These are phyloP conservation scores for Chlorocebus sabaeus DNA, from an alignment of 2,113 vertebrate genomes.

Conservation along the genomic window DNA sequence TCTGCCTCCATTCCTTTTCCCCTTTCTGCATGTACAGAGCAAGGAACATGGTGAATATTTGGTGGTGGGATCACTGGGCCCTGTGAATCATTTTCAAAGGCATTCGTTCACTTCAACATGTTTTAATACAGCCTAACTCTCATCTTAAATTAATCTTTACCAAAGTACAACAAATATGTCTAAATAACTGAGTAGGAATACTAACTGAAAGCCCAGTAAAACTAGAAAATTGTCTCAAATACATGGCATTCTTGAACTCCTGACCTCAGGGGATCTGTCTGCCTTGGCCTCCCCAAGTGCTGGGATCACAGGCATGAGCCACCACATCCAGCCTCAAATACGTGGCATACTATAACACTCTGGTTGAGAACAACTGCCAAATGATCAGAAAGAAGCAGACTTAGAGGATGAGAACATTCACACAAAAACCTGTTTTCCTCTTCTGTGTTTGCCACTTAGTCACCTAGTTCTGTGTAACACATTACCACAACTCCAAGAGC, in stretches of 20 bases:
- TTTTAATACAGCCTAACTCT: not conserved
- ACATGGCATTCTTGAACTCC: too few species aligned
- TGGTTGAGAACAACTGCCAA: rapidly evolving
- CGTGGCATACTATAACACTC: too few species aligned
- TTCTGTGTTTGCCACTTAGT: not conserved
- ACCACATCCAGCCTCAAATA: not conserved
- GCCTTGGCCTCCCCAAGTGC: too few species aligned
- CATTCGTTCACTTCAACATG: not conserved
- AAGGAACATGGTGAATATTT: not conserved
- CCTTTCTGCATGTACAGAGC: not conserved
- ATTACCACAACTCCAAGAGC: not conserved
- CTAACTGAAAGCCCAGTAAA: not conserved
- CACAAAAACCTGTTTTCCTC: not conserved
- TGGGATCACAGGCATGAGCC: too few species aligned
- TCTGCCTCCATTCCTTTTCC: rapidly evolving
- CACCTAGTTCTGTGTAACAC: not conserved
- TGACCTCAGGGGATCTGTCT: too few species aligned
- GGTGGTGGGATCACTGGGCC: rapidly evolving
- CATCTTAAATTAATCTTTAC: not conserved
- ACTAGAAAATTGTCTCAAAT: too few species aligned
- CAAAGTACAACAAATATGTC: not conserved
- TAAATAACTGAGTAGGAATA: not conserved
- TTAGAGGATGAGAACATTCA: not conserved
- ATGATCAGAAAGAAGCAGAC: not conserved
- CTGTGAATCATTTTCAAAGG: not conserved